Percentiles rank a stretch among this genome's conserved stretches.
Evolutionary conservation across 2,113 vertebrate genomes (phyloP).

Genomic region (Lepus europaeus): DNA sequence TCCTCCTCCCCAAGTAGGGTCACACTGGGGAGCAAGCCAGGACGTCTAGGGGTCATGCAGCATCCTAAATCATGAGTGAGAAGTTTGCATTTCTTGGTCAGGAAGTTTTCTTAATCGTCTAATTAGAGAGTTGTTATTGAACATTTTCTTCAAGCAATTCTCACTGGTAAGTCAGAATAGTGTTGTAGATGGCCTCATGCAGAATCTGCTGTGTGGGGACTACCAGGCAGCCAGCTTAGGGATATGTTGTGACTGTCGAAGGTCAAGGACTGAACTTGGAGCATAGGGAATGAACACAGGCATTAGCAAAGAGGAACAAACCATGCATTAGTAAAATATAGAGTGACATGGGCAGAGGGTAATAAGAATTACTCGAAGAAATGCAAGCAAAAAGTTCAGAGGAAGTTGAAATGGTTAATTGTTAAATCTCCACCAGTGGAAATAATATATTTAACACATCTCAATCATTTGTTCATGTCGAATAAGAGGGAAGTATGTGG

Average conservation of each 20-base stretch:
- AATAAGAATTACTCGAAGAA: background rate
- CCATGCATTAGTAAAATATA: background rate
- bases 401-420: background rate
- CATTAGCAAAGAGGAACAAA: background rate
- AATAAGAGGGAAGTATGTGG: background rate
- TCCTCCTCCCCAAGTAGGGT: too few species aligned
- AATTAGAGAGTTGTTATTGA: background rate
- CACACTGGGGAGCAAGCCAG: too few species aligned
- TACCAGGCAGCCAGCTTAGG: fast-evolving
- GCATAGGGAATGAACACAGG: too few species aligned
- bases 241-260: fast-evolving
- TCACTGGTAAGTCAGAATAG: background rate
- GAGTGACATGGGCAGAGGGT: background rate
- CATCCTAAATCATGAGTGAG: too few species aligned
- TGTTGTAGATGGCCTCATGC: background rate
- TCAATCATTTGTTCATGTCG: background rate
- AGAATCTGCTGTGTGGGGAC: background rate
- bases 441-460: background rate
- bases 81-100: background rate
- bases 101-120: background rate
- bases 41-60: too few species aligned
- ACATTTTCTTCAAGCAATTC: too few species aligned
- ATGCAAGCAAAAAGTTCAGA: background rate
- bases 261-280: fast-evolving
- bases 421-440: background rate